Base-by-base conservation (phyloP, 1,140 invertebrate genomes). In the Stegodyphus mimosarum region DNA sequence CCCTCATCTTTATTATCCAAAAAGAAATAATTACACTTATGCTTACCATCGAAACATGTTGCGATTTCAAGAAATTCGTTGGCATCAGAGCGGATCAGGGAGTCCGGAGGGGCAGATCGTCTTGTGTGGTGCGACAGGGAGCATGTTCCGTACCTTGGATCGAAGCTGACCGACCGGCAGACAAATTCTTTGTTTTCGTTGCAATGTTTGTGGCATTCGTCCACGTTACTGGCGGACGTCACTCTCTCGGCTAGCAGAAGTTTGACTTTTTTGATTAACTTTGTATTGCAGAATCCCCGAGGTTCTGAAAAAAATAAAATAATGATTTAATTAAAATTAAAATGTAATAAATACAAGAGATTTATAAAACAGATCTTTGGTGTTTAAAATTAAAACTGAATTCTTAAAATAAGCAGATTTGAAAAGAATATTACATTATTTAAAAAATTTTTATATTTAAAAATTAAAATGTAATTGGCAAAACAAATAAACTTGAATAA, bases 21-120 rank as follows among this genome's bases (percentile, higher is more conserved):
- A 5, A 67, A 67, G n/a, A 7, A 67, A 67, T 67, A 67, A n/a
- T 7, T 15, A 1, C 1, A 13, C 55, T 60, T n/a, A 5, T 48
- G 10, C 70, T 86, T 85, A 88, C 88, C 86, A 60, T 88, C 79
- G 63, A 86, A 88, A 33, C 88, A 88, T 0, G 87, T 87, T 9
- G 88, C 77, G 55, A 88, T 78, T 75, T 88, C 88, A 6, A 86
- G 6, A n/a, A 80, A 77, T 9, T 87, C 87, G 50, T 64, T 73
- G 6, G 10, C 64, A 53, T 80, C 53, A 2, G 86, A 86, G 60
- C 76, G 49, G 7, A n/a, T 48, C 15, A 88, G 49, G 6, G 80
- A 77, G n/a, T 70, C 84, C 18, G 33, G 17, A 6, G 84, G 80
- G 17, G 85, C 63, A n/a, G 87, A 85, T 51, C 71, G 67, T n/a